These are phyloP conservation scores for Vesta saturnalis DNA, from an alignment of 2,888 invertebrate genomes.

Conservation along the genomic window DNA sequence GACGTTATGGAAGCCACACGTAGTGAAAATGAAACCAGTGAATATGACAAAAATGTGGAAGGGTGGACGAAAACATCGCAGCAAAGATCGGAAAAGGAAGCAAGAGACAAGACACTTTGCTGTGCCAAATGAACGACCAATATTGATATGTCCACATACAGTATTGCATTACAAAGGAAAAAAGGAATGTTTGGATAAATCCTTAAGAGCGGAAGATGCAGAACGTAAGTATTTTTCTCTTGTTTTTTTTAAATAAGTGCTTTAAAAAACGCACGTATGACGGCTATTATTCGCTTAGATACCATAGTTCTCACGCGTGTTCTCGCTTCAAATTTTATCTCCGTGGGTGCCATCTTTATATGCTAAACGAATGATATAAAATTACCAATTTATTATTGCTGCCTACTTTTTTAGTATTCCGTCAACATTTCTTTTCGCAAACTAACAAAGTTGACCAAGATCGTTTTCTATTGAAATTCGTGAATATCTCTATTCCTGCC, in stretches of 20 bases:
- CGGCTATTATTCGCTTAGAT: no score
- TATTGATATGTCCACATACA: not conserved
- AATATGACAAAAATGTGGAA: no score
- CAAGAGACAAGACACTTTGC: not conserved
- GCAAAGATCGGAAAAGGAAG: not conserved
- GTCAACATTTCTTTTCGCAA: not conserved
- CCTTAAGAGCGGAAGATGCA: not conserved
- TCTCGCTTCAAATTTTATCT: no score
- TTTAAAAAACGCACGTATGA: no score
- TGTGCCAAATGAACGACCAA: not conserved
- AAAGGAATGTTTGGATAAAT: not conserved
- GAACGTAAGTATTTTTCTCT: not conserved
- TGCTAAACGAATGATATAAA: no score
- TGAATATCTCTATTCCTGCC: not conserved
- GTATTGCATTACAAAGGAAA: not conserved
- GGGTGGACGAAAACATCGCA: not conserved
- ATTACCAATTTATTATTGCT: not conserved
- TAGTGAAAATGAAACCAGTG: no score
- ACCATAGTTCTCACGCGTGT: no score
- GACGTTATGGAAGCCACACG: no score
- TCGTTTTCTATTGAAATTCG: not conserved
- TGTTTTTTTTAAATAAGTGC: not conserved
- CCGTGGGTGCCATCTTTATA: no score
- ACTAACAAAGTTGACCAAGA: conserved; percentile 1
- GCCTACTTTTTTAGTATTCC: not conserved